Percentiles rank a stretch among this genome's conserved stretches.
phyloP scores from a whole-genome alignment of 2,797 vertebrate species.

The Denticeps clupeoides region DNA sequence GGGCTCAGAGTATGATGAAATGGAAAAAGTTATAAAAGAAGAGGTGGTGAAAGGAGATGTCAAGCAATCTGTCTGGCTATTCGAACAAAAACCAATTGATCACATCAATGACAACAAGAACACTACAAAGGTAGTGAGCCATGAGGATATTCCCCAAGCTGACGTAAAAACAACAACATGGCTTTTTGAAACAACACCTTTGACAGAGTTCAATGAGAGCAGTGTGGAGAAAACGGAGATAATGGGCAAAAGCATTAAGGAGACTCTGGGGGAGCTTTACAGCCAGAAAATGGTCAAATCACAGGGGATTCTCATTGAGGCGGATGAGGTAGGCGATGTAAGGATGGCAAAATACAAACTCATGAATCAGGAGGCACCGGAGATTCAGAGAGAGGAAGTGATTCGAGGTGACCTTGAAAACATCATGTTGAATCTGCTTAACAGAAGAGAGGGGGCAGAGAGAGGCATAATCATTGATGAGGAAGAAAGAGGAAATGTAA shows the following conservation, averaged over 20 bases:
- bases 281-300: slow-evolving; percentile 76
- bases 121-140: slow-evolving; percentile 39
- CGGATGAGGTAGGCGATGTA: slow-evolving; percentile 81
- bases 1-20: slow-evolving; percentile 59
- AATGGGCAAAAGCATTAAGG: slow-evolving; percentile 77
- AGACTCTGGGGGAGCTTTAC: slow-evolving; percentile 78
- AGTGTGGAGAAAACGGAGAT: slow-evolving; percentile 66
- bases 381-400: slow-evolving; percentile 80
- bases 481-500: slow-evolving; percentile 77
- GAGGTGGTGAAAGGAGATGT: slow-evolving; percentile 84
- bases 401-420: slow-evolving; percentile 73
- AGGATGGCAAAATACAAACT: slow-evolving; percentile 87
- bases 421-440: slow-evolving; percentile 83
- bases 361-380: slow-evolving; percentile 71
- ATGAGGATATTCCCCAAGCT: slow-evolving; percentile 73
- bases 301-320: slow-evolving; percentile 80
- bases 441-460: slow-evolving; percentile 56
- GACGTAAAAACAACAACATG: slow-evolving; percentile 85
- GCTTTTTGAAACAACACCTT: slow-evolving; percentile 83
- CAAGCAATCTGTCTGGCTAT: slow-evolving; percentile 86
- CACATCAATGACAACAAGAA: slow-evolving; percentile 66
- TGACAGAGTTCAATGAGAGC: slow-evolving; percentile 73
- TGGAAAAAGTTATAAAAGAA: slow-evolving; percentile 76
- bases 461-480: slow-evolving; percentile 62
- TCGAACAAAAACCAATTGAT: slow-evolving; percentile 80